Conservation (phyloP, 2,797 vertebrate species). For the Lycodopsis pacificus region DNA sequence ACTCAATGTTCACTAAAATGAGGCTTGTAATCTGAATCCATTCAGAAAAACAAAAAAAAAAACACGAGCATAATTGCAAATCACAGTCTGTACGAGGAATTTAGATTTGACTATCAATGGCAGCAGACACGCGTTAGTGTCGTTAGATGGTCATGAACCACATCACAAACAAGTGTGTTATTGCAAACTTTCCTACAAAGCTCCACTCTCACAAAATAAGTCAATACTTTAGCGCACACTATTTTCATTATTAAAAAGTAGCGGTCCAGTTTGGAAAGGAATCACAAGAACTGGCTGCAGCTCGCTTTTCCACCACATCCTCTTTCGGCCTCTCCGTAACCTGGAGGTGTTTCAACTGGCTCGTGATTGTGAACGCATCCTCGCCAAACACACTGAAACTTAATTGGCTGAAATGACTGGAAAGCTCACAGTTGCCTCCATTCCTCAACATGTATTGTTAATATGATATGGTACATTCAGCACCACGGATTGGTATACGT, state of each 20-base stretch:
- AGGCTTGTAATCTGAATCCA: background rate
- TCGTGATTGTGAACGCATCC: slow-evolving; percentile 14
- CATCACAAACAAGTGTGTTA: background rate
- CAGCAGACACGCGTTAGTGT: background rate
- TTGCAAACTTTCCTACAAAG: background rate
- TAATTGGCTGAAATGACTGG: slow-evolving; percentile 45
- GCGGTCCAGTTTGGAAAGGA: slow-evolving; percentile 11
- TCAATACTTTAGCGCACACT: background rate
- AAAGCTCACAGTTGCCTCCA: slow-evolving; percentile 30
- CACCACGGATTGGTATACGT: slow-evolving; percentile 55
- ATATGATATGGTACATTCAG: background rate
- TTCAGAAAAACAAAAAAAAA: background rate
- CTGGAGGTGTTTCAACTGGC: slow-evolving; percentile 44
- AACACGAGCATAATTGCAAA: background rate
- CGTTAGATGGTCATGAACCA: background rate
- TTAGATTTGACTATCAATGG: background rate
- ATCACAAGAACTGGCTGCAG: slow-evolving; percentile 22
- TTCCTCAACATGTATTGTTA: slow-evolving; percentile 25
- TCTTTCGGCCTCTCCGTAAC: slow-evolving; percentile 40
- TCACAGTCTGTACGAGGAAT: background rate
- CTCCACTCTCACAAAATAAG: background rate
- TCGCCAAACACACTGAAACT: slow-evolving; percentile 52
- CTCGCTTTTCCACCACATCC: slow-evolving; percentile 39
- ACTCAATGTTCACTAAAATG: background rate
- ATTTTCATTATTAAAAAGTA: background rate